These are phyloP conservation scores for Pollicipes pollicipes DNA, from an alignment of 1,140 invertebrate genomes.

Conservation along the genomic window DNA sequence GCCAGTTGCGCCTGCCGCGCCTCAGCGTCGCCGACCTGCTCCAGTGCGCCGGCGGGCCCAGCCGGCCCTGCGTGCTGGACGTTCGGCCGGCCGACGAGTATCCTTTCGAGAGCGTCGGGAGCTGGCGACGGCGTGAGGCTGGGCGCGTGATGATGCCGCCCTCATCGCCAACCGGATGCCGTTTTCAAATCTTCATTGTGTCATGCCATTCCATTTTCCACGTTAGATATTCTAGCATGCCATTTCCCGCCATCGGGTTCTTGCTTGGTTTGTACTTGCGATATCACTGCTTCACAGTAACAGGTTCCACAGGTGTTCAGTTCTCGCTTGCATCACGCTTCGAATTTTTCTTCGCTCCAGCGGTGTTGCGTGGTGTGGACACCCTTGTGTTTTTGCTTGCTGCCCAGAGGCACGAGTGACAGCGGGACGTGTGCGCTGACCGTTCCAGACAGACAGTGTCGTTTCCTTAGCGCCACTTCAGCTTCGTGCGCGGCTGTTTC, in stretches of 20 bases:
- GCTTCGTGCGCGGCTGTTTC: neutral
- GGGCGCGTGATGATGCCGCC: no score
- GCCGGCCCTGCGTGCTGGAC: slow-evolving; percentile 56
- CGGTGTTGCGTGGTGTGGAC: neutral
- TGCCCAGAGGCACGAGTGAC: neutral
- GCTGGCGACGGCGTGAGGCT: neutral
- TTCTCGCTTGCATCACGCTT: no score
- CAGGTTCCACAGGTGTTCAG: no score
- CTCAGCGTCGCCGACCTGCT: slow-evolving; percentile 72
- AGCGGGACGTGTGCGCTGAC: no score
- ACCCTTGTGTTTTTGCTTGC: neutral
- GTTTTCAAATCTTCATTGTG: no score
- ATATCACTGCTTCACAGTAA: no score
- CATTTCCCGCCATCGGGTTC: no score
- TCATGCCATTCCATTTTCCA: neutral
- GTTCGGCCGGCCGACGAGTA: slow-evolving; percentile 51
- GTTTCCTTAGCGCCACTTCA: neutral
- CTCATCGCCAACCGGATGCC: no score
- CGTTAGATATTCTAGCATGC: slow-evolving; percentile 3
- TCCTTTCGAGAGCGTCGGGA: slow-evolving; percentile 23
- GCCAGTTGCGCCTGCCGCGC: slow-evolving; percentile 52
- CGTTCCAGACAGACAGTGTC: no score
- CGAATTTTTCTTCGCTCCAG: no score
- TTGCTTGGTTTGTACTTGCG: no score
- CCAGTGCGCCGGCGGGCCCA: slow-evolving; percentile 33